phyloP scores from a whole-genome alignment of 2,797 vertebrate genomes.

The Sciurus vulgaris region DNA sequence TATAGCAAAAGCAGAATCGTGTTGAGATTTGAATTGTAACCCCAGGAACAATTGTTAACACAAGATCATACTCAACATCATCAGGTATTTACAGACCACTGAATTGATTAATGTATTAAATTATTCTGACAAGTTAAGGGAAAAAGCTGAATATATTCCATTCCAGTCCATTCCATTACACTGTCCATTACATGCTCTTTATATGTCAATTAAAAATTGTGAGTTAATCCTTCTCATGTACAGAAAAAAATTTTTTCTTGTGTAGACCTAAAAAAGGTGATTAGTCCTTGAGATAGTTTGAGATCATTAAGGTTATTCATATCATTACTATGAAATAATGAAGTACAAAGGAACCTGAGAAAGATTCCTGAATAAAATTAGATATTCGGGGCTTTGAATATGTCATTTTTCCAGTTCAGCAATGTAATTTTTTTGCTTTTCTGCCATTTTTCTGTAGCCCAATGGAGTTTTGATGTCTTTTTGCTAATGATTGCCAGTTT shows the following conservation, averaged over 20 bases:
- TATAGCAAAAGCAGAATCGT: background rate
- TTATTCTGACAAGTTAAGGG: background rate
- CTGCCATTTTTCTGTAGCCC: background rate
- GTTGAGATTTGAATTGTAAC: background rate
- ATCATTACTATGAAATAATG: background rate
- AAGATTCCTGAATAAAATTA: background rate
- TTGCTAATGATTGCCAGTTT: constrained; percentile 32
- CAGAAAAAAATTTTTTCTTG: background rate
- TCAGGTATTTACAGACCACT: background rate
- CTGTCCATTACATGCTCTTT: background rate
- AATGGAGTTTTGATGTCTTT: background rate
- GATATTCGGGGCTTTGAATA: background rate
- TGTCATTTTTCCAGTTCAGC: background rate
- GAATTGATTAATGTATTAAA: background rate
- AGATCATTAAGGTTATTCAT: background rate
- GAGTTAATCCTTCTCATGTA: background rate
- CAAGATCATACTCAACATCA: background rate
- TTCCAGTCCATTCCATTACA: background rate
- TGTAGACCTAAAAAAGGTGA: background rate
- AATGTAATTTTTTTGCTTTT: constrained; percentile 29
- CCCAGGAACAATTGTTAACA: background rate
- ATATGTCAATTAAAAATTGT: background rate
- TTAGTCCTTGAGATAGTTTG: background rate
- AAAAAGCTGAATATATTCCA: background rate
- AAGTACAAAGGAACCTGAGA: background rate